Evolutionary conservation across 1,140 invertebrate genomes (phyloP).

Genomic region (Drosophila dunni): DNA sequence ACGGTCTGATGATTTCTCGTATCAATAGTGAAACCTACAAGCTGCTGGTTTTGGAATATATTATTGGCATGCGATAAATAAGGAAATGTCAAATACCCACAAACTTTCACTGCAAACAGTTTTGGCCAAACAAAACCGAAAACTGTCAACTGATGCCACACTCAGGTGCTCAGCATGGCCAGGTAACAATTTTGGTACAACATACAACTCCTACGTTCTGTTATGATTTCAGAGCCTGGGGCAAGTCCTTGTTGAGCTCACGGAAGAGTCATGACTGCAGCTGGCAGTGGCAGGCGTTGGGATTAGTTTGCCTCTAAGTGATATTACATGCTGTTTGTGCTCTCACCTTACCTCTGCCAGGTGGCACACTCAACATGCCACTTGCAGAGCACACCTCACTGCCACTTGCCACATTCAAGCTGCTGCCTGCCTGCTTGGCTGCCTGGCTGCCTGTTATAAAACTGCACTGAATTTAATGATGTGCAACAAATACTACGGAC

Average conservation of each 20-base stretch:
- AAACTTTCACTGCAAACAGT: neutral
- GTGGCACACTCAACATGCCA: neutral
- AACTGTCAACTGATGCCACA: slow-evolving; percentile 52
- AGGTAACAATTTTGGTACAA: neutral
- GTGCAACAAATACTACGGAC: neutral
- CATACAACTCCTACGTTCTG: neutral
- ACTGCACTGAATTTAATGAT: neutral
- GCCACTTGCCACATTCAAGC: neutral
- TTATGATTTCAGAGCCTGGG: neutral
- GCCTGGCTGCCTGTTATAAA: neutral
- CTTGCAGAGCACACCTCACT: neutral
- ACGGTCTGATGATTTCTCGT: neutral
- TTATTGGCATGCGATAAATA: slow-evolving; percentile 21
- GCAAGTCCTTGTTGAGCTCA: slow-evolving; percentile 19
- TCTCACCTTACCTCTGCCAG: slow-evolving; percentile 18
- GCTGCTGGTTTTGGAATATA: neutral
- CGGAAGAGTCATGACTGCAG: slow-evolving; percentile 33
- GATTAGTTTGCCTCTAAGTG: slow-evolving; percentile 68
- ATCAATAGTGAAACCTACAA: neutral
- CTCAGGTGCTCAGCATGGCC: slow-evolving; percentile 22
- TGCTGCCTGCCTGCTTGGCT: neutral
- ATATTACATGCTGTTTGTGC: slow-evolving; percentile 66
- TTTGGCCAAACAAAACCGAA: slow-evolving; percentile 12
- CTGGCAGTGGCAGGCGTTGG: slow-evolving; percentile 39
- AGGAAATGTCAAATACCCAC: neutral